phyloP scores from a whole-genome alignment of 1,140 invertebrate species.

The Leptopilina clavipes region DNA sequence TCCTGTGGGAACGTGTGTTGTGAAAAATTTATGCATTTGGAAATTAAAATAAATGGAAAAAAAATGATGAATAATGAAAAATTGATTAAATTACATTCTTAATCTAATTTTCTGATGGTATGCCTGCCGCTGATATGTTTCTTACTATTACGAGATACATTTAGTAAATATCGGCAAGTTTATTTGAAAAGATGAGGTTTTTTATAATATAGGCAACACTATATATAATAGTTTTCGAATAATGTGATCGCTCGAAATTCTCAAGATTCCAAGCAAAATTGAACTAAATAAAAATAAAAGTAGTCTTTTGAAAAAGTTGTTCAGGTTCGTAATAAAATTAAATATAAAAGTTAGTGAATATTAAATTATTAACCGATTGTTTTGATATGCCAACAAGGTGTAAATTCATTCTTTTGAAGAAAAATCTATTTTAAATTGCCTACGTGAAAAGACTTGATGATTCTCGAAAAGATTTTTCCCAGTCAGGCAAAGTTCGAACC shows the following conservation, averaged over 20 bases:
- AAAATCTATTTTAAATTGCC: constrained; percentile 6
- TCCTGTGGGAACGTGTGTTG: too few relatives aligned
- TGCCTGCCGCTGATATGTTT: background rate
- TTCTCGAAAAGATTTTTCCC: background rate
- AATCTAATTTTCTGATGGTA: background rate
- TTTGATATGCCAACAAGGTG: background rate
- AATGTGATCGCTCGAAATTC: background rate
- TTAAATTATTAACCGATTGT: background rate
- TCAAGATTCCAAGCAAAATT: background rate
- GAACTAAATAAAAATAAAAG: too few relatives aligned
- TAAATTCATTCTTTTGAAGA: background rate
- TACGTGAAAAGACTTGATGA: constrained; percentile 3
- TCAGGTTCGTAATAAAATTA: too few relatives aligned
- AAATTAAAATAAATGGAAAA: too few relatives aligned
- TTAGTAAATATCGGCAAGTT: constrained; percentile 13
- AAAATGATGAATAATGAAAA: too few relatives aligned
- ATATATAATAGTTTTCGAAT: background rate
- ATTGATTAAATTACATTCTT: background rate
- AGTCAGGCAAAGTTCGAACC: constrained; percentile 5
- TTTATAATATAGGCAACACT: background rate
- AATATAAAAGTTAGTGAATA: background rate
- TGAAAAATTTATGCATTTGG: too few relatives aligned
- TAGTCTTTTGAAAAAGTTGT: too few relatives aligned
- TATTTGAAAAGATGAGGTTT: constrained; percentile 1
- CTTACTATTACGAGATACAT: constrained; percentile 19